A percentile compares a stretch with the other conserved stretches of the same genome.
Evolutionary conservation across 35 echinoderm and acorn worm genomes (phyloP).

Genomic region (Anneissia japonica): DNA sequence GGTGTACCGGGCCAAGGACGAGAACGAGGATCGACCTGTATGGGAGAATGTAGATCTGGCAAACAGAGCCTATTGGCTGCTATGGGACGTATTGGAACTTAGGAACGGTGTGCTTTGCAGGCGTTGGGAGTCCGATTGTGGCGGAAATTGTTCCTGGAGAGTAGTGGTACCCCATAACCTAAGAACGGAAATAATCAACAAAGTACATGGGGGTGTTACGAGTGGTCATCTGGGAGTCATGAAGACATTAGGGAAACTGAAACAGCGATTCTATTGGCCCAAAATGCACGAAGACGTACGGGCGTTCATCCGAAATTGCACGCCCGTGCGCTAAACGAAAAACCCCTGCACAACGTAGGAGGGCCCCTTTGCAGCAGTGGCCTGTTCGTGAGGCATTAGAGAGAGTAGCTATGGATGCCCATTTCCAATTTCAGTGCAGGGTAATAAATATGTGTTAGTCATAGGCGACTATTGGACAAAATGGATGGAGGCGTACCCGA

Average conservation of each 20-base stretch:
- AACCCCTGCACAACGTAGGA: background rate
- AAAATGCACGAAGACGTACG: conserved; percentile 3
- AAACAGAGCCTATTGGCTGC: conserved; percentile 5
- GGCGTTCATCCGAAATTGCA: background rate
- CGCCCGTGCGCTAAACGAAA: background rate
- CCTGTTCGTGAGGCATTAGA: conserved; percentile 34
- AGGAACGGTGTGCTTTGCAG: conserved; percentile 41
- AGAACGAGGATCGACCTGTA: background rate
- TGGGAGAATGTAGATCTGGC: background rate
- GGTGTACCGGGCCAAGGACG: background rate
- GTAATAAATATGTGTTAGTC: conserved; percentile 46
- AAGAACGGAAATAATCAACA: conserved; percentile 12
- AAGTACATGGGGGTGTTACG: conserved; percentile 38
- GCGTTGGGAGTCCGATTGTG: conserved; percentile 50
- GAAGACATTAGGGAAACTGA: conserved; percentile 21
- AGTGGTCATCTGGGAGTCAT: conserved; percentile 35
- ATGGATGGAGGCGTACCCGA: conserved; percentile 34
- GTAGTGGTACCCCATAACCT: conserved; percentile 35
- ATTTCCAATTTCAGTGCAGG: conserved; percentile 13
- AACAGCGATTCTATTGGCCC: conserved; percentile 16
- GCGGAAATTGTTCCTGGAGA: conserved; percentile 1
- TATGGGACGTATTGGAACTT: conserved; percentile 40
- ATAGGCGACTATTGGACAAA: conserved; percentile 39
- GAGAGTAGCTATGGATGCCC: conserved; percentile 64
- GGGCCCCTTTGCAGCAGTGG: conserved; percentile 32